Evolutionary conservation across 2,888 invertebrate genomes (phyloP), one percentile per base, ranked within the genome.

Genomic region (Cerceris rybyensis): DNA sequence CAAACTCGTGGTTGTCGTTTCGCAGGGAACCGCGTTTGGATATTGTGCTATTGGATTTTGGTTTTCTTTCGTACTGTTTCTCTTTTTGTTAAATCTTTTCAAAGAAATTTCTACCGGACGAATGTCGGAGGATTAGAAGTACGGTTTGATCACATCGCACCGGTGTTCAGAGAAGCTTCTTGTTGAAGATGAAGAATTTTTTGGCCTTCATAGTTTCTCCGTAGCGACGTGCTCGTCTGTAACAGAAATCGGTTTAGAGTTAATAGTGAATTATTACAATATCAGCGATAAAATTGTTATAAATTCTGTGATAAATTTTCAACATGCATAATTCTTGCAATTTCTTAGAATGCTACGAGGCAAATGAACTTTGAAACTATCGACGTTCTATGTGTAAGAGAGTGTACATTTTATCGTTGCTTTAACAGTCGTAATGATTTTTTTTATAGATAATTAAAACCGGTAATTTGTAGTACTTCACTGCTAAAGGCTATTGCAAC

Each of bases 141-240:
- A 52, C n/a, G 2, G 52, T 11, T 55, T 39, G 54, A 61, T 69
- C 61, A 55, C 77, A 63, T 70, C 55, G 70, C 50, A 50, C 11
- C 76, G 46, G 9, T 54, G 72, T 74, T 80, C 86, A 88, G 64
- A 88, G 83, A 14, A 87, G 81, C 80, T 88, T 87, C 73, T 88
- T 85, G 73, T 88, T 86, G 86, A 88, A 87, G 78, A 87, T 80
- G 79, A 89, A 88, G 74, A 85, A 86, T 67, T 87, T 88, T 70
- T 78, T 85, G 66, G 86, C 78, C 87, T 83, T 87, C 88, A 87
- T 89, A 83, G 80, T 82, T 78, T 61, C 75, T 17, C n/a, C 69
- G 63, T 46, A 13, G 42, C 52, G 63, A 59, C 55, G 61, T 52
- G 39, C 50, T 65, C 50, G 39, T 76, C 83, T 83, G 81, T 13